Evolutionary conservation across 37 sponge, comb jelly and placozoan species (phyloP), one percentile per base, ranked within the genome.

Genomic region (Cladorhizidae sp.): DNA sequence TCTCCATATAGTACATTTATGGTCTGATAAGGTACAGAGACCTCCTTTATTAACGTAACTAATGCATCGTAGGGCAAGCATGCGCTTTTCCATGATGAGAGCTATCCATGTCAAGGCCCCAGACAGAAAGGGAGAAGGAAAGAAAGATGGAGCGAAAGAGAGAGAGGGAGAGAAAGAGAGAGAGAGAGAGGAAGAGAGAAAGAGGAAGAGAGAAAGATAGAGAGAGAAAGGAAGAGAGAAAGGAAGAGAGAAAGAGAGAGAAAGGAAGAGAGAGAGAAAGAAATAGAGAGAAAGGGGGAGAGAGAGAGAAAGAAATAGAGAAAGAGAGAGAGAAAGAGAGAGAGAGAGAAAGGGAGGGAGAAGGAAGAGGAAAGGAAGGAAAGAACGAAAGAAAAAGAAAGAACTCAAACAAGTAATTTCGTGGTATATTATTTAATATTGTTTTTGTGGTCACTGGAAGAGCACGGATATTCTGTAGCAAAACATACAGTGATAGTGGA

Each of bases 171-270:
- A 79, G 80, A 68, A 70, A 79, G 26, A 41, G 72, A 71, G 43
- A 71, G 64, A 63, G 64, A 63, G 64, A 63, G 64, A 63, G 64
- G 21, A 25, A 63, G 64, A 63, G 64, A 63, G 64, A 63, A 25
- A 63, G 64, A 63, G 64, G 71, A 73, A 81, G 73, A 72, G 73
- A 56, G 82, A 81, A 70, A 68, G 80, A 79, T 68, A 79, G 80
- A 68, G 80, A 79, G 80, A 79, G 80, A 49, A 70, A 79, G 80
- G 40, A 70, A 68, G 80, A 79, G 80, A 79, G 80, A 68, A 70
- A 79, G 70, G 67, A 70, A 68, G 80, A 79, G 80, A 79, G 80
- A 68, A 70, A 67, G 80, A 79, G 80, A 68, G 80, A 79, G 80
- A 79, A 70, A 68, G 70, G 67, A 70, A 79, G 70, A 68, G 70